A percentile compares a stretch with the other conserved stretches of the same genome.
Conservation (phyloP, 2,888 invertebrate species). For the Pyralis farinalis region DNA sequence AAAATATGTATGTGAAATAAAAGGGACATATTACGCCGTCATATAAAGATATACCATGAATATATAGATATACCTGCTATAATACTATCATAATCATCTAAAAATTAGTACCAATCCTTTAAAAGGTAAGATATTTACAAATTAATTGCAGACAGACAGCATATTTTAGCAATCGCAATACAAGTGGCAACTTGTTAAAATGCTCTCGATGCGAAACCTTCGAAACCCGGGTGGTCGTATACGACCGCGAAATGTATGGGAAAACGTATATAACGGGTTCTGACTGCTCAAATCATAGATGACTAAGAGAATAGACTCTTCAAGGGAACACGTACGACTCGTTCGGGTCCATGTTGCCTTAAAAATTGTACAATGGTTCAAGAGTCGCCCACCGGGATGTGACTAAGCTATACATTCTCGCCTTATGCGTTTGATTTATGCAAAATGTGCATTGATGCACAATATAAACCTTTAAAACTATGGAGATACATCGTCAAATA, state of each 20-base stretch:
- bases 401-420: slow-evolving; percentile 9
- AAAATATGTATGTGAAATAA: too few species aligned
- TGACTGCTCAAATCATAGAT: too few species aligned
- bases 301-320: slow-evolving; percentile 14
- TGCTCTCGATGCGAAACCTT: not conserved
- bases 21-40: too few species aligned
- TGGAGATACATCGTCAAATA: not conserved
- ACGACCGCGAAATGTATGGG: too few species aligned
- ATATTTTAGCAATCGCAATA: slow-evolving; percentile 24
- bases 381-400: slow-evolving; percentile 12
- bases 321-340: slow-evolving; percentile 43
- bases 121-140: too few species aligned
- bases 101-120: too few species aligned
- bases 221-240: too few species aligned
- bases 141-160: slow-evolving; percentile 20
- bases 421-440: slow-evolving; percentile 5
- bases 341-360: slow-evolving; percentile 35
- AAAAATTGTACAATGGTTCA: slow-evolving; percentile 19
- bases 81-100: too few species aligned
- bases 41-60: too few species aligned
- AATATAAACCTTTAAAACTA: not conserved
- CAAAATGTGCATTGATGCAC: slow-evolving; percentile 8
- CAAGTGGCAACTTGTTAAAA: slow-evolving; percentile 38
- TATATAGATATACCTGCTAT: too few species aligned
- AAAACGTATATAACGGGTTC: too few species aligned